A percentile compares a stretch with the other conserved stretches of the same genome.
These are phyloP conservation scores for Cichlasoma orientale DNA, from an alignment of 2,797 vertebrate genomes.

Conservation along the genomic window DNA sequence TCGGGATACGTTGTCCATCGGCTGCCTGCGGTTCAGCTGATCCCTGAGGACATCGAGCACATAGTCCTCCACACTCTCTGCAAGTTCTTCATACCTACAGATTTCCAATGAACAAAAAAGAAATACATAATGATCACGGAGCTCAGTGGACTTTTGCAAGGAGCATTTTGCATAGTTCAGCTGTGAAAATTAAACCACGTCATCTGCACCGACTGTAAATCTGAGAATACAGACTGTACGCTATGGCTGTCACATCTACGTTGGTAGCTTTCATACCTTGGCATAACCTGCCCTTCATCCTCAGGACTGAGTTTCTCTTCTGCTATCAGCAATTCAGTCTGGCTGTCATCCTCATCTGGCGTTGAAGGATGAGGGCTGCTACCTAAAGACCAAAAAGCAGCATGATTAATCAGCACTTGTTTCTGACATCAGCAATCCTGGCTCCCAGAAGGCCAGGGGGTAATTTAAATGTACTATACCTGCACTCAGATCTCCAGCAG, in stretches of 20 bases:
- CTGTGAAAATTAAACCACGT: rapidly evolving
- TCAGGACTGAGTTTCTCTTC: conserved; percentile 98
- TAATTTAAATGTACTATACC: conserved; percentile 72
- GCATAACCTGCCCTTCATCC: conserved; percentile 95
- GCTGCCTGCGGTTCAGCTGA: conserved; percentile 95
- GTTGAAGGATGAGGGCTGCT: conserved; percentile 97
- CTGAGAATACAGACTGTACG: rapidly evolving
- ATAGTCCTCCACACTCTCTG: conserved; percentile 97
- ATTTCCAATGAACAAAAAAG: background rate
- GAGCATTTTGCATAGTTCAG: background rate
- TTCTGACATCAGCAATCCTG: background rate
- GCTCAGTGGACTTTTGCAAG: background rate
- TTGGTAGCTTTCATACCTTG: conserved; percentile 81
- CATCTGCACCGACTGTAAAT: background rate
- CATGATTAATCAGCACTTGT: background rate
- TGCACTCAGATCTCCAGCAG: conserved; percentile 93
- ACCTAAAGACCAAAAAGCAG: conserved; percentile 73
- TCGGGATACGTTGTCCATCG: conserved; percentile 97
- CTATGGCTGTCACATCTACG: background rate
- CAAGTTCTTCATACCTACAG: conserved; percentile 92
- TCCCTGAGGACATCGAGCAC: conserved; percentile 94
- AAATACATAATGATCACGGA: background rate
- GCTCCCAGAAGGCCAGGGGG: background rate
- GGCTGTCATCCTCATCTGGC: conserved; percentile 95
- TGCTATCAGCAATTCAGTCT: conserved; percentile 93